phyloP scores from a whole-genome alignment of 2,113 vertebrate species.

The Anthoscopus minutus region DNA sequence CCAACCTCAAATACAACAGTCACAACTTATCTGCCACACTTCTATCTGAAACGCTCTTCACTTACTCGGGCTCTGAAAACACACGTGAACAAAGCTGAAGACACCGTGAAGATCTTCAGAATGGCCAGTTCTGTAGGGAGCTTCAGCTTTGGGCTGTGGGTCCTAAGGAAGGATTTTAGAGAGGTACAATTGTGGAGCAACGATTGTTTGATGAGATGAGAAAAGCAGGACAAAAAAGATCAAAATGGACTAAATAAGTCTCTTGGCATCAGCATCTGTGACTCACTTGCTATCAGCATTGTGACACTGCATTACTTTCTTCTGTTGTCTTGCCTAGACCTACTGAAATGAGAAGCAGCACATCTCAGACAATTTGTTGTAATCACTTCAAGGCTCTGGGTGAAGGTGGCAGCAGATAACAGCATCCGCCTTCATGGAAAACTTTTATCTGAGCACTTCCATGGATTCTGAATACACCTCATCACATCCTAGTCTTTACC shows the following conservation, averaged over 20 bases:
- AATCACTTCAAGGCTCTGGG: neutral
- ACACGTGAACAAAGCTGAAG: neutral
- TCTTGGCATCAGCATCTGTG: slow-evolving; percentile 11
- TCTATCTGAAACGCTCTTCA: neutral
- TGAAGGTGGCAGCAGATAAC: neutral
- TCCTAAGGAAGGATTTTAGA: neutral
- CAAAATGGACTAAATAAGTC: slow-evolving; percentile 26
- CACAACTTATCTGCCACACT: neutral
- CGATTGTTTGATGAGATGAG: neutral
- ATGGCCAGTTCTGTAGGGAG: neutral
- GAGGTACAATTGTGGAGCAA: neutral
- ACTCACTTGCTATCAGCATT: neutral
- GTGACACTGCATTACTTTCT: slow-evolving; percentile 5
- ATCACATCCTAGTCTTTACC: neutral
- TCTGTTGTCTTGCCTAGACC: neutral
- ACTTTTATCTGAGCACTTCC: neutral
- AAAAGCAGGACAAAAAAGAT: slow-evolving; percentile 14
- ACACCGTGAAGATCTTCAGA: neutral
- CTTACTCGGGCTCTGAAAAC: neutral
- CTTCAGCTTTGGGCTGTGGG: neutral
- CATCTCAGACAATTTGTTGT: slow-evolving; percentile 6
- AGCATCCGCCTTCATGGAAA: neutral
- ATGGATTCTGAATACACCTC: neutral
- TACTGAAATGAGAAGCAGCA: slow-evolving; percentile 9
- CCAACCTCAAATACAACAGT: neutral